A percentile compares a stretch with the other conserved stretches of the same genome.
Evolutionary conservation across 35 echinoderm and acorn worm genomes (phyloP).

Genomic region (Stichopus chloronotus): DNA sequence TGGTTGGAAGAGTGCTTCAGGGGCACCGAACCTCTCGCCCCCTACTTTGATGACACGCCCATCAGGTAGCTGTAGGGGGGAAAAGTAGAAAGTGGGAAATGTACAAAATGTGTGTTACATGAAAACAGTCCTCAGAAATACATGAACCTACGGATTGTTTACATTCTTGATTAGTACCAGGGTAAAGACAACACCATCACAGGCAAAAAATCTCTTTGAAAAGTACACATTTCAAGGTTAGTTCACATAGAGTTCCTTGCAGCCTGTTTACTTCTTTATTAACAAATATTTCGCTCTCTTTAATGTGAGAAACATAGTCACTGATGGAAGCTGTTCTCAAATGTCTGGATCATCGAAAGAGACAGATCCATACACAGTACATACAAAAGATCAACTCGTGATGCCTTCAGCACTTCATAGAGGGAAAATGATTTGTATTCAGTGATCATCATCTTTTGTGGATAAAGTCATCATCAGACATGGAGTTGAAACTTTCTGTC

Average conservation of each 20-base stretch:
- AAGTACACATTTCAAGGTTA: too few species aligned
- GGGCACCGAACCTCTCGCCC: slow-evolving; percentile 91
- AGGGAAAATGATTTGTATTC: not conserved
- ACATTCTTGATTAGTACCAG: too few species aligned
- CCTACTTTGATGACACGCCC: slow-evolving; percentile 95
- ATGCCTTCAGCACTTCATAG: slow-evolving; percentile 1
- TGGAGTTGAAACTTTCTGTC: not conserved
- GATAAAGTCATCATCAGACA: slow-evolving; percentile 2
- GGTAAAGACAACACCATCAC: too few species aligned
- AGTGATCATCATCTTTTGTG: not conserved
- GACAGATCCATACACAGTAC: too few species aligned
- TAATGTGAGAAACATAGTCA: too few species aligned
- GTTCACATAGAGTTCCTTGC: too few species aligned
- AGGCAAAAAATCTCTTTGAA: too few species aligned
- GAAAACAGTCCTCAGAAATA: not conserved
- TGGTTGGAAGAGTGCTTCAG: slow-evolving; percentile 97
- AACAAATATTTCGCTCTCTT: too few species aligned
- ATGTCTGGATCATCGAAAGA: too few species aligned
- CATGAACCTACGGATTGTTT: not conserved
- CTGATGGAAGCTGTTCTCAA: too few species aligned
- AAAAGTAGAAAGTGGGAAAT: not conserved
- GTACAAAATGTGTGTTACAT: not conserved
- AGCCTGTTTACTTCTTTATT: too few species aligned
- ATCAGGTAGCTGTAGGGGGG: slow-evolving; percentile 80
- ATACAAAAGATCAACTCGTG: not conserved